Evolutionary conservation across 2,888 invertebrate species (phyloP).

Genomic region (Drosophila stalkeri): DNA sequence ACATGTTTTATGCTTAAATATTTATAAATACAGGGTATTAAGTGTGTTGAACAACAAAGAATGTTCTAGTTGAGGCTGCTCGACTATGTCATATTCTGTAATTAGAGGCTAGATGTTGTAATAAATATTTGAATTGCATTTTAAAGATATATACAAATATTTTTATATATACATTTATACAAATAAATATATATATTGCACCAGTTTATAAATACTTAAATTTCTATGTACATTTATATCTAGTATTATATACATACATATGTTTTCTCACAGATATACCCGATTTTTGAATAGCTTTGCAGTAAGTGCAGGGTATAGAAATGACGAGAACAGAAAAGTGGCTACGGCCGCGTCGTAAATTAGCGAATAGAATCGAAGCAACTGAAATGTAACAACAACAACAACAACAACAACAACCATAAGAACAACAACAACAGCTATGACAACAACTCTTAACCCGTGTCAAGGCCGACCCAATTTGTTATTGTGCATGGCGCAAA

Average conservation of each 20-base stretch:
- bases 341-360: conserved; percentile 57
- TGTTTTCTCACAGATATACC: background rate
- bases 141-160: background rate
- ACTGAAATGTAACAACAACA: conserved; percentile 35
- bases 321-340: conserved; percentile 11
- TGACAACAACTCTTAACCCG: conserved; percentile 51
- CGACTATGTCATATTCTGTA: background rate
- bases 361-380: conserved; percentile 58
- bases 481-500: conserved; percentile 33
- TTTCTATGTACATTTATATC: background rate
- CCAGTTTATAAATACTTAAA: too few species aligned
- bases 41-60: background rate
- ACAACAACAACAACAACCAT: conserved; percentile 30
- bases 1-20: conserved; percentile 1
- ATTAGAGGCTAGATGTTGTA: background rate
- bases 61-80: too few species aligned
- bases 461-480: conserved; percentile 66
- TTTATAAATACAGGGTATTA: conserved; percentile 7
- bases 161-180: background rate
- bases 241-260: background rate
- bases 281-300: background rate
- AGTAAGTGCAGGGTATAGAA: conserved; percentile 6
- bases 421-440: conserved; percentile 21
- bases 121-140: background rate
- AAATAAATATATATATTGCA: background rate